These are phyloP conservation scores for Dysmachus trigonus DNA, from an alignment of 2,888 invertebrate genomes.

Conservation along the genomic window DNA sequence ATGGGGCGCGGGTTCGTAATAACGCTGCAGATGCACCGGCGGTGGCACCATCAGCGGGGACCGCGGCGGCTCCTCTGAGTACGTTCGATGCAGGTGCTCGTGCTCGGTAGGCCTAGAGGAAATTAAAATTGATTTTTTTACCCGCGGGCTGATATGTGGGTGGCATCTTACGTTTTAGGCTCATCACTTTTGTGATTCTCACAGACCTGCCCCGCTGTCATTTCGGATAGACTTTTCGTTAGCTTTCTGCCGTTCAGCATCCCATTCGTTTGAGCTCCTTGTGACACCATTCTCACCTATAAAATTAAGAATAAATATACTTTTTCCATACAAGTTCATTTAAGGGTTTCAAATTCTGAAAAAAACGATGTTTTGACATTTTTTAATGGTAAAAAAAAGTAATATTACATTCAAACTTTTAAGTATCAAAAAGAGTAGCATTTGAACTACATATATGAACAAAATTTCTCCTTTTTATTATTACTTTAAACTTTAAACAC, in stretches of 20 bases:
- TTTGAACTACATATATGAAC: too few species aligned
- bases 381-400: too few species aligned
- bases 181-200: constrained; percentile 13
- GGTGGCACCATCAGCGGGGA: constrained; percentile 64
- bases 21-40: constrained; percentile 37
- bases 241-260: constrained; percentile 77
- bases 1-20: constrained; percentile 58
- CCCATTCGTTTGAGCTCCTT: constrained; percentile 90
- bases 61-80: constrained; percentile 84
- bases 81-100: constrained; percentile 81
- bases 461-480: too few species aligned
- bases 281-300: constrained; percentile 86
- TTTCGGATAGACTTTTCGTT: constrained; percentile 86
- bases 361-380: too few species aligned
- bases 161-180: neutral
- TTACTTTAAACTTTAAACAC: too few species aligned
- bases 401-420: too few species aligned
- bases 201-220: constrained; percentile 63
- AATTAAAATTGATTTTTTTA: constrained; percentile 31
- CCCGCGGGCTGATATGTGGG: neutral
- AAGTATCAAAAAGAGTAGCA: too few species aligned
- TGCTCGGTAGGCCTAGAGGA: constrained; percentile 67
- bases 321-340: too few species aligned
- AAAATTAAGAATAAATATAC: neutral
- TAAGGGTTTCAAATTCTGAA: too few species aligned